These are phyloP conservation scores for Morpho helenor DNA, from an alignment of 2,888 invertebrate species.

Conservation along the genomic window DNA sequence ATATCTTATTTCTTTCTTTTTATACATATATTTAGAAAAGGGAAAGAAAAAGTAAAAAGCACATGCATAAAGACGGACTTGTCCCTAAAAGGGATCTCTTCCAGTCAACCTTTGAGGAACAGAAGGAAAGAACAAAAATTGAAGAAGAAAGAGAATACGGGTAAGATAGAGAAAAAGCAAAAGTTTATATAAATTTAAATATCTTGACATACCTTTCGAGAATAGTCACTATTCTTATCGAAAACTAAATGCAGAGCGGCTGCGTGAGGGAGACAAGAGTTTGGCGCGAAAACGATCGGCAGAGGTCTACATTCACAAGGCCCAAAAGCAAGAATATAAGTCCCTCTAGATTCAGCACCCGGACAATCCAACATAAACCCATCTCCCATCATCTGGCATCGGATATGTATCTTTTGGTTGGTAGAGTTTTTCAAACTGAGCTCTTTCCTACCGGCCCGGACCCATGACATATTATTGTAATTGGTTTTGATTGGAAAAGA, in stretches of 20 bases:
- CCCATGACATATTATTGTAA: conserved; percentile 54
- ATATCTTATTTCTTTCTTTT: too few species aligned
- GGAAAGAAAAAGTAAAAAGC: too few species aligned
- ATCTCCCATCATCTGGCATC: conserved; percentile 60
- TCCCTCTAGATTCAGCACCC: conserved; percentile 49
- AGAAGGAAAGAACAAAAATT: too few species aligned
- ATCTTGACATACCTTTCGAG: conserved; percentile 46
- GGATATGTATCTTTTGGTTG: conserved; percentile 53
- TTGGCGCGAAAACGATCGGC: conserved; percentile 53
- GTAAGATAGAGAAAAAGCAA: too few species aligned
- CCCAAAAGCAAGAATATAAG: conserved; percentile 49
- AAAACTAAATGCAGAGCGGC: conserved; percentile 52
- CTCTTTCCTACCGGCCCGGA: conserved; percentile 57
- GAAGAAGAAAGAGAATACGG: too few species aligned
- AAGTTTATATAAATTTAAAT: too few species aligned
- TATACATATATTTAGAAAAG: too few species aligned
- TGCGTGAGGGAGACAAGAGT: conserved; percentile 40
- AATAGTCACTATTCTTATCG: conserved; percentile 56
- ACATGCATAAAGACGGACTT: too few species aligned
- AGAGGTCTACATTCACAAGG: conserved; percentile 55
- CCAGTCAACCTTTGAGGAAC: too few species aligned
- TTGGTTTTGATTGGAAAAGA: conserved; percentile 64
- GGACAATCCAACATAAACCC: conserved; percentile 60
- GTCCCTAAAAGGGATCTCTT: too few species aligned
- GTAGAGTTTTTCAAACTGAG: conserved; percentile 59